Conservation (phyloP, 1,140 invertebrate species). For the Pseudomyrmex dendroicus region DNA sequence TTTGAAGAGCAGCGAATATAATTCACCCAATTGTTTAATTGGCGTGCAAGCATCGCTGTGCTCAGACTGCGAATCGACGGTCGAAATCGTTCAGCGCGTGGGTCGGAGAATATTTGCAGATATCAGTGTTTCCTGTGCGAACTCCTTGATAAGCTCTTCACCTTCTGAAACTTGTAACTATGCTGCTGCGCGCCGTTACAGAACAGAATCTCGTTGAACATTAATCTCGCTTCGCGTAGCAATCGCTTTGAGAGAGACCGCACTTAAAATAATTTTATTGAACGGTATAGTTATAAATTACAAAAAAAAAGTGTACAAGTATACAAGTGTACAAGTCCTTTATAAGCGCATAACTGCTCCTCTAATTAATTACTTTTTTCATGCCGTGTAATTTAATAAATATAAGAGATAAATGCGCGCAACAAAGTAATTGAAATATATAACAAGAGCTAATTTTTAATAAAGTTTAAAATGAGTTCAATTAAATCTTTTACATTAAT, state of each 20-base stretch:
- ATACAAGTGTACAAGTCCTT: too few relatives aligned
- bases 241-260: conserved; percentile 7
- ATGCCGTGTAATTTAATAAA: too few relatives aligned
- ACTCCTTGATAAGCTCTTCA: conserved; percentile 2
- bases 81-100: not conserved
- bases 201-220: conserved; percentile 11
- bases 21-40: conserved; percentile 43
- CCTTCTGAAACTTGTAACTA: not conserved
- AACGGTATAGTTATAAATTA: too few relatives aligned
- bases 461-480: too few relatives aligned
- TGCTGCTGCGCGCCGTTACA: not conserved
- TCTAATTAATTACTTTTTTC: too few relatives aligned
- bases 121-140: not conserved
- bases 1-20: conserved; percentile 13
- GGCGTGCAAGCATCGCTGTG: not conserved
- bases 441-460: too few relatives aligned
- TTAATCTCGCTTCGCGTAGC: conserved; percentile 22
- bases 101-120: conserved; percentile 8
- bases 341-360: too few relatives aligned
- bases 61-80: conserved; percentile 9
- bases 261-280: not conserved
- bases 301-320: too few relatives aligned
- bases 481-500: too few relatives aligned
- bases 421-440: too few relatives aligned
- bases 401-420: too few relatives aligned